Percentiles rank a stretch among this genome's conserved stretches.
These are phyloP conservation scores for Lepeophtheirus nordmannii DNA, from an alignment of 2,888 invertebrate genomes.

Conservation along the genomic window DNA sequence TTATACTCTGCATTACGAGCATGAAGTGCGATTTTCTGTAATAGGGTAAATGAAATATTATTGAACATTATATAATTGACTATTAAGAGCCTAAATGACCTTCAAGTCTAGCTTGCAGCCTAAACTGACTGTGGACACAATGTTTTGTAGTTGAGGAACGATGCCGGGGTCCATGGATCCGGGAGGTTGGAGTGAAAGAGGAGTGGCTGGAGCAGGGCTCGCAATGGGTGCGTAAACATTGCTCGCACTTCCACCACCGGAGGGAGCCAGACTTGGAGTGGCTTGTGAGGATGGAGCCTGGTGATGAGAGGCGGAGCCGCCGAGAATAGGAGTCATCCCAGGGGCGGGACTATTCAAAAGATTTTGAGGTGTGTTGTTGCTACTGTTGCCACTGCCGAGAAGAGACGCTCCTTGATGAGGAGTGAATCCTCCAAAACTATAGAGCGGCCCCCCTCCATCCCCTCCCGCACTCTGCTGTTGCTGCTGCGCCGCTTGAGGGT, in stretches of 20 bases:
- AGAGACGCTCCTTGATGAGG: conserved; percentile 13
- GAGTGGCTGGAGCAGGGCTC: conserved; percentile 56
- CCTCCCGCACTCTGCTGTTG: conserved; percentile 17
- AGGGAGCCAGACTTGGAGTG: neutral
- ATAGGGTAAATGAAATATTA: neutral
- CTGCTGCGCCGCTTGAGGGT: conserved; percentile 36
- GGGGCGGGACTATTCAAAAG: conserved; percentile 13
- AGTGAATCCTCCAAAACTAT: conserved; percentile 15
- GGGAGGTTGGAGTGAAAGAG: conserved; percentile 45
- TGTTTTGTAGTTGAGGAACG: conserved; percentile 83
- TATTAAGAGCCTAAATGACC: neutral
- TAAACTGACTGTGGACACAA: conserved; percentile 92
- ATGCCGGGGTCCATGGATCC: conserved; percentile 80
- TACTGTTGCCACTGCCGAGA: neutral
- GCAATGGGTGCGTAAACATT: conserved; percentile 22
- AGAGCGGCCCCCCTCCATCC: neutral
- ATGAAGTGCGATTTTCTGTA: conserved; percentile 72
- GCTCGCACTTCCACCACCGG: neutral
- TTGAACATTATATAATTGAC: no score
- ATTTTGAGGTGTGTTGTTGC: conserved; percentile 14
- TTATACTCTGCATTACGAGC: conserved; percentile 98
- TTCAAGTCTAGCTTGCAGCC: conserved; percentile 88
- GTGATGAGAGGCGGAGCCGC: neutral
- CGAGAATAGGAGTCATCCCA: neutral
- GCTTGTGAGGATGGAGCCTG: neutral